Conservation (phyloP, 1,140 invertebrate species). For the Drosophila melanogaster region Release_6_plus_ISO1_MT NT_033779.5:10045501-10046000, state of each 20-base stretch:
- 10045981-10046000: too few species aligned
- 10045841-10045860: not conserved
- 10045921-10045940: too few species aligned
- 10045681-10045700: not conserved
- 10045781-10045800: constrained; percentile 31
- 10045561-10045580: constrained; percentile 46
- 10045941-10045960: too few species aligned
- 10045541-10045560: constrained; percentile 53
- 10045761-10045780: constrained; percentile 74
- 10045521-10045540: constrained; percentile 49
- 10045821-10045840: not conserved
- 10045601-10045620: constrained; percentile 74
- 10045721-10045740: constrained; percentile 56
- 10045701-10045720: constrained; percentile 19
- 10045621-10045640: constrained; percentile 30
- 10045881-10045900: not conserved
- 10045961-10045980: too few species aligned
- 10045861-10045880: not conserved
- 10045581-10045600: constrained; percentile 80
- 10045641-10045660: not conserved
- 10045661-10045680: not conserved
- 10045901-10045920: not conserved
- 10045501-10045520: constrained; percentile 31
- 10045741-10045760: constrained; percentile 80
- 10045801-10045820: constrained; percentile 24